phyloP scores from a whole-genome alignment of 2,797 vertebrate genomes.

The Sibirionetta formosa region DNA sequence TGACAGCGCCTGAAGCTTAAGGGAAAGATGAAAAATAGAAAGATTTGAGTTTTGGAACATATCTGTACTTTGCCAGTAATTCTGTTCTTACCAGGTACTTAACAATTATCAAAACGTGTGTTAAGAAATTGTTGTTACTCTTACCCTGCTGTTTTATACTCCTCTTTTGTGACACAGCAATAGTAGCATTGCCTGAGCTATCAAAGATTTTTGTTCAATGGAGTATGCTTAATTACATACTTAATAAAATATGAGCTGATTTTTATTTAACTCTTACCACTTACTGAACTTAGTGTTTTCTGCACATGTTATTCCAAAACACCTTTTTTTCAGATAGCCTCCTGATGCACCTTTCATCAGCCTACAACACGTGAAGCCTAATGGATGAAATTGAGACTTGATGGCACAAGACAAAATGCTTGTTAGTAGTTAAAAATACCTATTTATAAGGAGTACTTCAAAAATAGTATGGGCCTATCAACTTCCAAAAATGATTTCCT shows the following conservation, averaged over 20 bases:
- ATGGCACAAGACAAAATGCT: not conserved
- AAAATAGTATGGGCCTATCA: not conserved
- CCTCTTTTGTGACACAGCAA: not conserved
- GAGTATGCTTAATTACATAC: not conserved
- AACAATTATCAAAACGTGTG: not conserved
- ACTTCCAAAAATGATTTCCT: not conserved
- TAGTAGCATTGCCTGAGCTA: not conserved
- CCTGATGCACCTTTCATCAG: not conserved
- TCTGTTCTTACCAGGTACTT: not conserved
- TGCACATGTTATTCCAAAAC: not conserved
- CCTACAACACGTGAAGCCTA: fast-evolving
- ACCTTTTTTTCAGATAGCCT: not conserved
- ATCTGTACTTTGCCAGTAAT: not conserved
- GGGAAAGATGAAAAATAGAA: not conserved
- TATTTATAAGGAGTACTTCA: not conserved
- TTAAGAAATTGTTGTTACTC: not conserved
- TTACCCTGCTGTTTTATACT: not conserved
- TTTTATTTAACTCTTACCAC: not conserved
- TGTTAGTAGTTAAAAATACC: not conserved
- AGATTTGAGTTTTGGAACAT: not conserved
- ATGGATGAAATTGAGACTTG: not conserved
- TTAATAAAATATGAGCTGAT: not conserved
- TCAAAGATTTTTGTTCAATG: too few relatives aligned
- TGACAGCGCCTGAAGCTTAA: slow-evolving; percentile 1
- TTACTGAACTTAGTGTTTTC: not conserved